These are phyloP conservation scores for Xanthorhoe designata DNA, from an alignment of 2,888 invertebrate species.

Conservation along the genomic window DNA sequence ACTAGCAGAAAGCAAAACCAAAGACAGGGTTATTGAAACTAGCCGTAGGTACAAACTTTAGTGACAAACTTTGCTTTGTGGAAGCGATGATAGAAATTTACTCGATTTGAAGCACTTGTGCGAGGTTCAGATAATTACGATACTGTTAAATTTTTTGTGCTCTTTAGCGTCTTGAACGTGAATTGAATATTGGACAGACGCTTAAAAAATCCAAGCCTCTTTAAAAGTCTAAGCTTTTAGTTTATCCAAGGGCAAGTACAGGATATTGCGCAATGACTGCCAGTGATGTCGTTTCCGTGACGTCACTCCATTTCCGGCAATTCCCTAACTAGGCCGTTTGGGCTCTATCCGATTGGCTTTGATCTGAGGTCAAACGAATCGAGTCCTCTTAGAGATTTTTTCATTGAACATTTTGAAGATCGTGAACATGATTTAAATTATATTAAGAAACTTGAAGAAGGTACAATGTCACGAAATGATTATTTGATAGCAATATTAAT, in stretches of 20 bases:
- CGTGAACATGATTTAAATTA: not conserved
- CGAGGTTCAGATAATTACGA: too few relatives aligned
- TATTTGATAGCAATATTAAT: too few relatives aligned
- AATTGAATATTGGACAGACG: not conserved
- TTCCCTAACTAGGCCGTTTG: conserved; percentile 40
- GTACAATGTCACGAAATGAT: too few relatives aligned
- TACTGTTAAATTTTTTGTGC: too few relatives aligned
- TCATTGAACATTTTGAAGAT: not conserved
- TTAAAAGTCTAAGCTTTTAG: not conserved
- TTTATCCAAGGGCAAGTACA: conserved; percentile 11
- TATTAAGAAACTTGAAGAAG: not conserved
- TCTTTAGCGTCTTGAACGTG: not conserved
- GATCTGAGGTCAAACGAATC: conserved; percentile 26
- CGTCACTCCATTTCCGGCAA: conserved; percentile 39
- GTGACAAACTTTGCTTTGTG: too few relatives aligned
- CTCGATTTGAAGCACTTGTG: too few relatives aligned
- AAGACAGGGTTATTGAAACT: too few relatives aligned
- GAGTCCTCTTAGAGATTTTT: not conserved
- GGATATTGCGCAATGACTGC: conserved; percentile 36
- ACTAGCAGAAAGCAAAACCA: too few relatives aligned
- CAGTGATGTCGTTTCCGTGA: conserved; percentile 37
- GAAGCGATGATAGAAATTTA: too few relatives aligned
- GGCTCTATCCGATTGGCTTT: conserved; percentile 33
- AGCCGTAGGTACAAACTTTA: too few relatives aligned
- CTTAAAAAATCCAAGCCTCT: not conserved